Base-by-base conservation (phyloP, 2,113 vertebrate genomes). In the Oophaga pumilio region DNA sequence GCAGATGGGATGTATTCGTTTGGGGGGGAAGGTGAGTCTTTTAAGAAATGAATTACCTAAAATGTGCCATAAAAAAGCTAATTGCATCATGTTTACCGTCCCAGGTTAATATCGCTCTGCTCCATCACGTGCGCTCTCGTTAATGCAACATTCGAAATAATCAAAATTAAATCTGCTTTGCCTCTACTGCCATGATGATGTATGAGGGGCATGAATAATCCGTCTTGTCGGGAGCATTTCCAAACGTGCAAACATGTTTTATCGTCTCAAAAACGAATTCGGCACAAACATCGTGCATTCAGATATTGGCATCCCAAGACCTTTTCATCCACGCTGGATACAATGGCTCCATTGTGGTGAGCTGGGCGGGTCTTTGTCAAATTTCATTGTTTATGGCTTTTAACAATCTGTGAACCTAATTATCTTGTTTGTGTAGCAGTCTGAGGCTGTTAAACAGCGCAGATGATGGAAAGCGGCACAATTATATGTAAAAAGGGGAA, bases 91-190 rank as follows among this genome's bases (percentile, higher is more conserved):
- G 82, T 87, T 87, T 87, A 87, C 24, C 10, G 28, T 73, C 86
- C 33, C 66, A 59, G 66, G 78, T 74, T 87, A 87, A 87, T 87
- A 87, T 87, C 86, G 73, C 78, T 22, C 78, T 43, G 59, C 84
- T 86, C 74, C 59, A 15, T 77, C 84, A 86, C 43, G 77, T 86
- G 78, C 56, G 56, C 68, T 82, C 66, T 87, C 53, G 62, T 87
- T 87, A 87, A 82, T 87, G 78, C 86, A 82, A 57, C 86, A 82
- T 87, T 82, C 62, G 68, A 82, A 82, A 87, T 87, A 81, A 87
- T 87, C 86, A 74, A 73, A 82, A 82, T 87, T 78, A 87, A 82
- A 82, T 87, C 74, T 66, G 50, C 78, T 49, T 82, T 43, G 53
- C 43, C 81, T 62, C 82, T 82, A 52, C 78, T 82, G 78, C 28